A percentile compares a stretch with the other conserved stretches of the same genome.
Conservation (phyloP, 2,797 vertebrate species). For the Limosa lapponica region DNA sequence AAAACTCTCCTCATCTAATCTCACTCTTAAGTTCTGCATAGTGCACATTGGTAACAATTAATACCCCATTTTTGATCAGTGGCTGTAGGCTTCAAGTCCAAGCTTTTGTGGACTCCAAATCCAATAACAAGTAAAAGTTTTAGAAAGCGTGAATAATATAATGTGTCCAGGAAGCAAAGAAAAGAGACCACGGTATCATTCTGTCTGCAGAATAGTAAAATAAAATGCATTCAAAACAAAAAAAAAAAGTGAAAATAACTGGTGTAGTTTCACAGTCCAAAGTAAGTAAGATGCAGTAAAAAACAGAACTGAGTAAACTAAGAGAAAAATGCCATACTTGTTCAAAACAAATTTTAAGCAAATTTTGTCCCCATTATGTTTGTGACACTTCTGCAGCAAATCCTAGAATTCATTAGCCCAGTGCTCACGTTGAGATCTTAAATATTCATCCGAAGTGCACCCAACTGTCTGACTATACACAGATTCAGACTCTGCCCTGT, state of each 20-base stretch:
- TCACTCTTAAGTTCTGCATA: neutral
- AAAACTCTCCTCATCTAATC: neutral
- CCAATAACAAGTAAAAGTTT: neutral
- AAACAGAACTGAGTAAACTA: neutral
- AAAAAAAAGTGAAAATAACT: neutral
- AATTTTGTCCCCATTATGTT: constrained; percentile 32
- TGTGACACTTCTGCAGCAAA: neutral
- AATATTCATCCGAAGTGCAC: neutral
- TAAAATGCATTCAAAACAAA: neutral
- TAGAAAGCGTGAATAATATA: neutral
- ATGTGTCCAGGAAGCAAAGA: neutral
- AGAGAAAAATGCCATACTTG: neutral
- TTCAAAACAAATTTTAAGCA: constrained; percentile 54
- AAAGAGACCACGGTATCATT: neutral
- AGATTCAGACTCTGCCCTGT: neutral
- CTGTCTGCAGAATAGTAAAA: neutral
- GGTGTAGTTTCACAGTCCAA: neutral
- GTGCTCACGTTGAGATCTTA: neutral
- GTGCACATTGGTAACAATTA: neutral
- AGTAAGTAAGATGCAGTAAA: constrained; percentile 8
- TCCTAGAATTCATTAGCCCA: constrained; percentile 10
- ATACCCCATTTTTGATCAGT: neutral
- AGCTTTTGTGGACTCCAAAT: neutral
- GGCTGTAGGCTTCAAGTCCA: neutral
- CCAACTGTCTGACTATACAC: neutral